A percentile compares a stretch with the other conserved stretches of the same genome.
phyloP scores from a whole-genome alignment of 2,888 invertebrate species.

The Drosophila quinaria region DNA sequence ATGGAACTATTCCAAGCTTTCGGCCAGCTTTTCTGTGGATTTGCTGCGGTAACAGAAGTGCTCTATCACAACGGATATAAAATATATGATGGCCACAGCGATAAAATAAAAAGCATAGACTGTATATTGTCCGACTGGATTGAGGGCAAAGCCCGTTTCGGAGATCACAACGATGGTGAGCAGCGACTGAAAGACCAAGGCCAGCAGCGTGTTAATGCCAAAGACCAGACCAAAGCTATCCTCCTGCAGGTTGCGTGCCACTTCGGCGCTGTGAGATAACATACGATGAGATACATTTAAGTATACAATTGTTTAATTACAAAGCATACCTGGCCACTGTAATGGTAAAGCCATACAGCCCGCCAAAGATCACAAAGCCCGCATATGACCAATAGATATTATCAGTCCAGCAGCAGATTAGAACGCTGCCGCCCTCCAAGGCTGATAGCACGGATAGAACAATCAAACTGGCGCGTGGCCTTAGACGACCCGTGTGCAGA shows the following conservation, averaged over 20 bases:
- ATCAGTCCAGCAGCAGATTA: slow-evolving; percentile 87
- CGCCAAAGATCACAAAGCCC: slow-evolving; percentile 91
- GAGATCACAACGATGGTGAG: slow-evolving; percentile 87
- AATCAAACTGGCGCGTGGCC: slow-evolving; percentile 85
- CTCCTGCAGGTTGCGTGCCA: slow-evolving; percentile 92
- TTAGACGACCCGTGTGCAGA: slow-evolving; percentile 80
- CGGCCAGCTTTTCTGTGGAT: slow-evolving; percentile 37
- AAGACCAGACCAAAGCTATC: slow-evolving; percentile 96
- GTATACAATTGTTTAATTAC: no score
- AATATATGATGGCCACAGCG: slow-evolving; percentile 77
- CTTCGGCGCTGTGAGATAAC: slow-evolving; percentile 90
- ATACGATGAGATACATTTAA: background rate
- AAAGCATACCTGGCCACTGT: slow-evolving; percentile 81
- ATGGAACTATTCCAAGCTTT: slow-evolving; percentile 42
- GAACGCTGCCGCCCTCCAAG: slow-evolving; percentile 87
- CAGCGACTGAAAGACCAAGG: slow-evolving; percentile 91
- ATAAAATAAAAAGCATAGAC: slow-evolving; percentile 85
- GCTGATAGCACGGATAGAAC: slow-evolving; percentile 86
- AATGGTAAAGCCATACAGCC: slow-evolving; percentile 90
- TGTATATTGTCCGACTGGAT: slow-evolving; percentile 79
- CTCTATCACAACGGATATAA: slow-evolving; percentile 75
- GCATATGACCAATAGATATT: slow-evolving; percentile 91
- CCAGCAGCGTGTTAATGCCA: slow-evolving; percentile 94
- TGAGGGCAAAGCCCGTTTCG: slow-evolving; percentile 77
- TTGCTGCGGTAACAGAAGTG: slow-evolving; percentile 57